Conservation (phyloP, 2,113 vertebrate species). For the Sarotherodon lohbergeri region DNA sequence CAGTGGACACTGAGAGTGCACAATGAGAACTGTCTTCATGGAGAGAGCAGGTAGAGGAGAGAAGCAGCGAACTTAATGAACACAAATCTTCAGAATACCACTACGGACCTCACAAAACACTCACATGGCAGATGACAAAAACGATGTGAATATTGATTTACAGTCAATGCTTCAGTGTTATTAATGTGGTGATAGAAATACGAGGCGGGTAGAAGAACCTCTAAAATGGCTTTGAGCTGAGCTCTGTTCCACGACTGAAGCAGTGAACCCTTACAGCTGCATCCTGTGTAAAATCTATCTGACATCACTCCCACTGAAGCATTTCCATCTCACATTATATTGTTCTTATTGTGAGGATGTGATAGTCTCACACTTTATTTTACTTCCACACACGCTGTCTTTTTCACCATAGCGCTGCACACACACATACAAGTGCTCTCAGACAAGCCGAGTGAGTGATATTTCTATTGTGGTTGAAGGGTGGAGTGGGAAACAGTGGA, state of each 20-base stretch:
- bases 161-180: neutral
- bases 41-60: conserved; percentile 3
- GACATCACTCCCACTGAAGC: conserved; percentile 42
- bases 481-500: conserved; percentile 59
- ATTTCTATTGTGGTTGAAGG: conserved; percentile 64
- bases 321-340: conserved; percentile 38
- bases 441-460: conserved; percentile 45
- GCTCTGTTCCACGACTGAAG: conserved; percentile 31
- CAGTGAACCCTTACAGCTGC: conserved; percentile 26
- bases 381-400: conserved; percentile 33
- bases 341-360: conserved; percentile 58
- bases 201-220: neutral
- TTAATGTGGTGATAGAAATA: conserved; percentile 30
- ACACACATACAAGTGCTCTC: conserved; percentile 7
- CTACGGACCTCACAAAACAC: neutral
- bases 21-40: neutral
- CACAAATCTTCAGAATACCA: neutral
- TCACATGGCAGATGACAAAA: neutral
- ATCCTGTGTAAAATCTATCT: conserved; percentile 35
- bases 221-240: conserved; percentile 2
- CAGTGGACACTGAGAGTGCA: conserved; percentile 3
- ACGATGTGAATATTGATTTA: conserved; percentile 19
- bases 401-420: conserved; percentile 5
- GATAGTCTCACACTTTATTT: conserved; percentile 54
- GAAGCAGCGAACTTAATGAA: neutral